Conservation (phyloP, 2,888 invertebrate genomes). For the Allacma fusca region DNA sequence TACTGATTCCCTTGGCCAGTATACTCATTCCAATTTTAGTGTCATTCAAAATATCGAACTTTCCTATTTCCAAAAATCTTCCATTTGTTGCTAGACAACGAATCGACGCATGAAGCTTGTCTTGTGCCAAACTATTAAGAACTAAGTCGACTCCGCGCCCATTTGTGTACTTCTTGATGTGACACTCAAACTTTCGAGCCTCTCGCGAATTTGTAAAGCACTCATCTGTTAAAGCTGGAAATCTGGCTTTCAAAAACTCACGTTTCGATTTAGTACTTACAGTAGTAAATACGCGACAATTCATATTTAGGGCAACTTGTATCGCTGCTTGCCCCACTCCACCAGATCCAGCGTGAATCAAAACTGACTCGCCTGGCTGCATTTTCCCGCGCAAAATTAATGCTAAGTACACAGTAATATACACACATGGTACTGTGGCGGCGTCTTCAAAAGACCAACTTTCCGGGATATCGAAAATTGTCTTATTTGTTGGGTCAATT, state of each 20-base stretch:
- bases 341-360: slow-evolving; percentile 73
- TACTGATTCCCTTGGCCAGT: slow-evolving; percentile 78
- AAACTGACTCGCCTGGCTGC: slow-evolving; percentile 65
- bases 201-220: slow-evolving; percentile 79
- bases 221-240: slow-evolving; percentile 73
- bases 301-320: slow-evolving; percentile 72
- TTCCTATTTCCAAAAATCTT: slow-evolving; percentile 72
- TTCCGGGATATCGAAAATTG: slow-evolving; percentile 70
- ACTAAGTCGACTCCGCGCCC: slow-evolving; percentile 70
- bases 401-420: slow-evolving; percentile 72
- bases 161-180: slow-evolving; percentile 66
- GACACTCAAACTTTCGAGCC: slow-evolving; percentile 66
- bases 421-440: slow-evolving; percentile 73
- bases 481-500: slow-evolving; percentile 66
- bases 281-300: slow-evolving; percentile 75
- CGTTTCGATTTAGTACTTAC: slow-evolving; percentile 80
- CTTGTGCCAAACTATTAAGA: slow-evolving; percentile 70
- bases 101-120: slow-evolving; percentile 69
- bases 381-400: slow-evolving; percentile 70
- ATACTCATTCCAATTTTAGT: slow-evolving; percentile 72
- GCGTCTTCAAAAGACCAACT: slow-evolving; percentile 73
- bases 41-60: slow-evolving; percentile 79
- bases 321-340: slow-evolving; percentile 84
- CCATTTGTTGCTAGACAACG: slow-evolving; percentile 66
- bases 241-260: slow-evolving; percentile 83